Base-by-base conservation (phyloP, 2,888 invertebrate genomes). In the Plusia festucae region DNA sequence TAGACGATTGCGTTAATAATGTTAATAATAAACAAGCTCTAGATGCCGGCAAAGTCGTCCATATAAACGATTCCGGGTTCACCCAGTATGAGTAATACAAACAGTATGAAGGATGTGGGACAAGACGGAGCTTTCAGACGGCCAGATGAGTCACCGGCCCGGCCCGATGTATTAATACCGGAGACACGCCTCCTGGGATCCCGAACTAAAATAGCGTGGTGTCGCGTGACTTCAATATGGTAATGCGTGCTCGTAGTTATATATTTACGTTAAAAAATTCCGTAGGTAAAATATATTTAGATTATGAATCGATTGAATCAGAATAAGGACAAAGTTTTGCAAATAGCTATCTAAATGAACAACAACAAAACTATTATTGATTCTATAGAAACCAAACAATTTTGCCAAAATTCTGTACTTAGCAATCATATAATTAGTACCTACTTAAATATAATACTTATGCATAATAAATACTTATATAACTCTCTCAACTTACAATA, bases 131-230 rank as follows among this genome's bases (percentile, higher is more conserved):
- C 90, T 91, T 91, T 91, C 93, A 94, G 94, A 93, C 94, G 88
- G 83, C 84, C 83, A 85, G 84, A 87, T 94, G 94, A 94, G 83
- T 94, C 94, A 94, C 86, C 83, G 79, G 86, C 87, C 89, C 83
- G 87, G 89, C 85, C 82, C 79, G 87, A 85, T 85, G 88, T 94
- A 94, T 93, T 91, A 91, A 93, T 93, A 94, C 87, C 91, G 90
- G 91, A 92, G 94, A 93, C 94, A 94, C 94, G 93, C 94, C 94
- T 94, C 91, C 92, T 91, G 92, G 90, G 91, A 88, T 88, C 88
- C 87, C 89, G 84, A 86, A 86, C 92, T 85, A 90, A 94, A 94
- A 94, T 94, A 94, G 92, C 88, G 79, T 84, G 82, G 91, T 91
- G 91, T 93, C 93, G 92, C 93, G 91, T 92, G 92, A 92, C 92